Base-by-base conservation (phyloP, 23 tunicate species). In the Halocynthia roretzi region DNA sequence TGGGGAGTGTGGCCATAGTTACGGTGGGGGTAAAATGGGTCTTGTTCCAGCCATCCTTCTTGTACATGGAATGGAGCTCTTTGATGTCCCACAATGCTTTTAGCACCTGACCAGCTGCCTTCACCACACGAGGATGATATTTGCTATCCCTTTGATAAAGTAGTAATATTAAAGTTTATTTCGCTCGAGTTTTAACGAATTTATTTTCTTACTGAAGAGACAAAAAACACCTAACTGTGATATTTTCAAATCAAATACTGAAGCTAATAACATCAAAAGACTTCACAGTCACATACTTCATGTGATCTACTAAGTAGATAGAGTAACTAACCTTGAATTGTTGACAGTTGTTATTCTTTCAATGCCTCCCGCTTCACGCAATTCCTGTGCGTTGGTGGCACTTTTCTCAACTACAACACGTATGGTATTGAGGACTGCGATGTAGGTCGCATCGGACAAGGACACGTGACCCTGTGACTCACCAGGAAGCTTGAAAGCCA, bases 1-100 rank as follows among this genome's bases (percentile, higher is more conserved):
- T 91, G 8, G 97, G 97, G 60, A 91, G 72, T 7, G 97, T 91
- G 21, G 72, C 81, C 12, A 61, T 53, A 50, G 97, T 85, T 63
- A 81, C 70, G 58, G 97, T 85, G 5, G 97, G 97, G 0, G 66
- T 77, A 73, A 92, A 92, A 64, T 92, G 98, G n/a, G 68, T 62
- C 64, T 86, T 92, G 60, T 86, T 92, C 98, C 98, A 92, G 10
- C 98, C 98, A 79, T 92, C 92, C 72, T 92, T 92, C 72, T 86
- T 92, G 64, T 87, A 75, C 56, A 68, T 10, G 15, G 87, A 79
- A 53, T 82, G 77, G 51, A 63, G 82, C 15, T 56, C 83, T 53
- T 86, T 92, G 82, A 87, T 82, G 12, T 78, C 85, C 98, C 92
- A 92, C 9, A 92, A 55, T 21, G 82, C 92, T 70, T 68, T 68